These are phyloP conservation scores for Ceratina japonica DNA, from an alignment of 1,140 invertebrate species.

Conservation along the genomic window DNA sequence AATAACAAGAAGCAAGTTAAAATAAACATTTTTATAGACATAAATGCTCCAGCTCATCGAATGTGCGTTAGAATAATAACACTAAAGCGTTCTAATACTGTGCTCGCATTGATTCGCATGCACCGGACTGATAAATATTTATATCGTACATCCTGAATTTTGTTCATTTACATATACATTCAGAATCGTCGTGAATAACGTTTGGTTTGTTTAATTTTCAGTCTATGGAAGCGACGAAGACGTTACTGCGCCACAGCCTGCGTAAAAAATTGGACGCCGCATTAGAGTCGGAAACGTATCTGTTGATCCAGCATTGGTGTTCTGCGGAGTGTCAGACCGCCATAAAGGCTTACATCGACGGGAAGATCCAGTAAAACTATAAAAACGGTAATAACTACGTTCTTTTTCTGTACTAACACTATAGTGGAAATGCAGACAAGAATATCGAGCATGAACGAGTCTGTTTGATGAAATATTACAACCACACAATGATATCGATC, in stretches of 20 bases:
- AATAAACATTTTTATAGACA: slow-evolving; percentile 39
- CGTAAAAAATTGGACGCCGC: slow-evolving; percentile 79
- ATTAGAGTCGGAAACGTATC: slow-evolving; percentile 82
- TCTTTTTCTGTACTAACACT: slow-evolving; percentile 11
- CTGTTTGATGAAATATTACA: slow-evolving; percentile 22
- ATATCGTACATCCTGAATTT: slow-evolving; percentile 23
- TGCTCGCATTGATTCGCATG: slow-evolving; percentile 20
- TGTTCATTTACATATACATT: not conserved
- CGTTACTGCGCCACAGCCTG: slow-evolving; percentile 80
- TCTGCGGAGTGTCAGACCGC: slow-evolving; percentile 82
- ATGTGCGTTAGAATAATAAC: slow-evolving; percentile 2
- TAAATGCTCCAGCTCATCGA: not conserved
- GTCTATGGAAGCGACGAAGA: slow-evolving; percentile 83
- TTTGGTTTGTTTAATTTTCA: slow-evolving; percentile 67
- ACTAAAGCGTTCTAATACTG: slow-evolving; percentile 22
- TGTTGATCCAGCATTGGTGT: slow-evolving; percentile 84
- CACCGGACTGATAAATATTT: slow-evolving; percentile 54
- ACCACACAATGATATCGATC: slow-evolving; percentile 15
- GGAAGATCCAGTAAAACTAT: slow-evolving; percentile 63
- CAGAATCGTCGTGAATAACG: not conserved
- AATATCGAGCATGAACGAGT: slow-evolving; percentile 8
- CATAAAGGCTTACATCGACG: slow-evolving; percentile 76
- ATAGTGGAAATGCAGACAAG: not conserved
- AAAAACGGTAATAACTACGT: slow-evolving; percentile 51
- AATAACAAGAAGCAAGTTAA: slow-evolving; percentile 29